These are phyloP conservation scores for Augochlora pura DNA, from an alignment of 1,140 invertebrate species.

Conservation along the genomic window DNA sequence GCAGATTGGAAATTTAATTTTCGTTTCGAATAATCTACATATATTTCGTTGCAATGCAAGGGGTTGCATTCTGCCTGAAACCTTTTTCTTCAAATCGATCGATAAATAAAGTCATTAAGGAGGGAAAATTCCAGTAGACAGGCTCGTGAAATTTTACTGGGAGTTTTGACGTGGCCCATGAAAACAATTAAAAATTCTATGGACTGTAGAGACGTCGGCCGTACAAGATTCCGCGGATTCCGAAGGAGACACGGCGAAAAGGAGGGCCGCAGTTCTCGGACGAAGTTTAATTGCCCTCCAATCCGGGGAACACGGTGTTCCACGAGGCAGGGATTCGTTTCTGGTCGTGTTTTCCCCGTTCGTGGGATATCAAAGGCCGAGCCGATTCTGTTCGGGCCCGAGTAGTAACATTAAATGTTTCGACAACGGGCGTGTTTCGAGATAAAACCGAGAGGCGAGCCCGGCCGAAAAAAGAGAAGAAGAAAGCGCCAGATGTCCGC, in stretches of 20 bases:
- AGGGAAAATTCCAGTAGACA: too few species aligned
- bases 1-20: too few species aligned
- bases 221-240: background rate
- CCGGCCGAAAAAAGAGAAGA: background rate
- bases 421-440: constrained; percentile 49
- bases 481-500: constrained; percentile 22
- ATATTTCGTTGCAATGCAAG: too few species aligned
- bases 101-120: too few species aligned
- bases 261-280: background rate
- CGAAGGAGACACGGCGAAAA: background rate
- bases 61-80: too few species aligned
- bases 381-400: background rate
- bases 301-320: constrained; percentile 33
- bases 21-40: too few species aligned
- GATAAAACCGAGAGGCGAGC: constrained; percentile 24
- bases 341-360: constrained; percentile 23
- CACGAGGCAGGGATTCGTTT: constrained; percentile 21
- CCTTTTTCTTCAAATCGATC: too few species aligned
- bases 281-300: constrained; percentile 35
- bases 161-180: too few species aligned
- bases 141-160: too few species aligned
- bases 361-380: constrained; percentile 26
- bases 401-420: constrained; percentile 39
- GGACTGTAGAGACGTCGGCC: background rate
- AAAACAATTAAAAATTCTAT: too few species aligned